Evolutionary conservation across 2,888 invertebrate genomes (phyloP).

Genomic region (Cephalotes varians): DNA sequence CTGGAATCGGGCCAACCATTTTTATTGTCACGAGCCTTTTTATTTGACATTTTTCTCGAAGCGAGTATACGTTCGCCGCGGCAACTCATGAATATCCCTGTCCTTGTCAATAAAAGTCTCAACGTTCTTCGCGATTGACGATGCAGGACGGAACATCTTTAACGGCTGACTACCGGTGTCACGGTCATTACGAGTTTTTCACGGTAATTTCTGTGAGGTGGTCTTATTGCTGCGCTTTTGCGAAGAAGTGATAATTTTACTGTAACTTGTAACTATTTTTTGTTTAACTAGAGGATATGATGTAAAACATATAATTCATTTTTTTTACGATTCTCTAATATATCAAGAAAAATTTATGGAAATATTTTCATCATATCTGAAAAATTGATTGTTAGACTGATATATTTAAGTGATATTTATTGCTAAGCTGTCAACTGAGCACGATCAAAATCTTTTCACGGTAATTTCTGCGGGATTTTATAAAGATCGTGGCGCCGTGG

Average conservation of each 20-base stretch:
- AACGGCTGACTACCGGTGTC: constrained; percentile 29
- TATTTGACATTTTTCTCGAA: constrained; percentile 65
- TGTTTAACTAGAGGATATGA: neutral
- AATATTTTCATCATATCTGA: neutral
- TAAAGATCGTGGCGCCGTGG: constrained; percentile 5
- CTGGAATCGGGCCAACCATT: constrained; percentile 74
- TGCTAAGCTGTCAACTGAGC: neutral
- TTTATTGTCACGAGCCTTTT: constrained; percentile 67
- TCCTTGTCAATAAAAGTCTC: constrained; percentile 65
- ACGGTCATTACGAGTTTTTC: constrained; percentile 14
- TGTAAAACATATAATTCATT: neutral
- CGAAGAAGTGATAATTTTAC: constrained; percentile 8
- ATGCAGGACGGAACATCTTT: constrained; percentile 43
- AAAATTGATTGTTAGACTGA: neutral
- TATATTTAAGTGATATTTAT: neutral
- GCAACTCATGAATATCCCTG: constrained; percentile 68
- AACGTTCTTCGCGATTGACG: constrained; percentile 60
- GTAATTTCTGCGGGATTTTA: constrained; percentile 39
- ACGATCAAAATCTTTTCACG: neutral
- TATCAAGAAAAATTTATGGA: neutral
- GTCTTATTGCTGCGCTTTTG: neutral
- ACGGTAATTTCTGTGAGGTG: constrained; percentile 49
- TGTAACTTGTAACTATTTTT: constrained; percentile 2
- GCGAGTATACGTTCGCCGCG: constrained; percentile 40
- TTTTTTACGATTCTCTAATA: neutral